These are phyloP conservation scores for Cerceris ruficornis DNA, from an alignment of 2,888 invertebrate species.

Conservation along the genomic window DNA sequence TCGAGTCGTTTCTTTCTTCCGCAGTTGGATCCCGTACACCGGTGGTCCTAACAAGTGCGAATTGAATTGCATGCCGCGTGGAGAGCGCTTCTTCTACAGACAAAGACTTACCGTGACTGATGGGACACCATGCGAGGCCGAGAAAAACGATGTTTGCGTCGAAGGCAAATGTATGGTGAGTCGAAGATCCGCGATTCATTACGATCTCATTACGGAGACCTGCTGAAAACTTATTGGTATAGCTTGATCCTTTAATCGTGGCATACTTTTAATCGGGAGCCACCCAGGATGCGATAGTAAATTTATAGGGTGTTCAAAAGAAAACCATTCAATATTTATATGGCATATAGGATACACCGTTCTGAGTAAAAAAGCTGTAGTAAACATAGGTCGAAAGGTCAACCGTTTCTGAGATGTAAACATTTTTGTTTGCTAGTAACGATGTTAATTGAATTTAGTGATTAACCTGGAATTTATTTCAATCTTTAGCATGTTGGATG, in stretches of 20 bases:
- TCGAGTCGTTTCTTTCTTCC: slow-evolving; percentile 53
- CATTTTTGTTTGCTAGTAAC: no score
- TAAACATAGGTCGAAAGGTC: no score
- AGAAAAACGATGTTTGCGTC: slow-evolving; percentile 95
- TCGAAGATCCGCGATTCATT: slow-evolving; percentile 36
- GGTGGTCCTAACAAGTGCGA: slow-evolving; percentile 96
- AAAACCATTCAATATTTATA: no score
- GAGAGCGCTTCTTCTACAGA: slow-evolving; percentile 95
- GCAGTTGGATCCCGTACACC: slow-evolving; percentile 93
- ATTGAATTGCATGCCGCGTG: slow-evolving; percentile 96
- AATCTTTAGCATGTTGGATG: slow-evolving; percentile 92
- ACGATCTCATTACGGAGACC: not conserved
- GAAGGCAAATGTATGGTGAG: slow-evolving; percentile 95
- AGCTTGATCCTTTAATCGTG: no score
- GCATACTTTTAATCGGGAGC: no score
- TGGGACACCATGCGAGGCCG: slow-evolving; percentile 92
- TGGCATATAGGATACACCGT: no score
- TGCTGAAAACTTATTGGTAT: no score
- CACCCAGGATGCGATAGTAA: no score
- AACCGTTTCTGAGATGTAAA: no score
- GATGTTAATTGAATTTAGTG: not conserved
- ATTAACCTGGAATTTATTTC: slow-evolving; percentile 42
- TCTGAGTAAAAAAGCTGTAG: no score
- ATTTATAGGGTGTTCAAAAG: no score
- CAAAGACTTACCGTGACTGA: slow-evolving; percentile 92